phyloP scores from a whole-genome alignment of 2,113 vertebrate species.

The Nothocercus nigrocapillus region DNA sequence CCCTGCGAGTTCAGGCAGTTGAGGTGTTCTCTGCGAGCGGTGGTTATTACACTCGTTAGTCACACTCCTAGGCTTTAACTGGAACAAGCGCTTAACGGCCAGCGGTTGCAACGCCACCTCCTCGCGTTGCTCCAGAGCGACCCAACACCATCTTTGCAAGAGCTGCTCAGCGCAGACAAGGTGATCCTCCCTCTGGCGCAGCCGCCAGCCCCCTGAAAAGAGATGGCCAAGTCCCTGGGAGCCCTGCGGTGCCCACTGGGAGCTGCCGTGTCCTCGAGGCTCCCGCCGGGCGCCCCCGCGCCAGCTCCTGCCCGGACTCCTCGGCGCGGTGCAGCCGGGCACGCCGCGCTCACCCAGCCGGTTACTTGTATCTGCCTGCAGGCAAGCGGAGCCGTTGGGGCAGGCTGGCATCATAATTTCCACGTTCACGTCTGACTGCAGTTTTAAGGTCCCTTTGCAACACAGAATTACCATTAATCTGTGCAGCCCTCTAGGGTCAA shows the following conservation, averaged over 20 bases:
- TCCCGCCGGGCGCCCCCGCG: neutral
- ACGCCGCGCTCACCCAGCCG: neutral
- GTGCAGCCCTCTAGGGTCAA: neutral
- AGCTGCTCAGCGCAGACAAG: neutral
- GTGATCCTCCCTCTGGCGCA: neutral
- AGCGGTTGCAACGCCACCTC: neutral
- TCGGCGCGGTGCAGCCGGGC: neutral
- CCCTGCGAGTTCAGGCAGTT: constrained; percentile 9
- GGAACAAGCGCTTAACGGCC: neutral
- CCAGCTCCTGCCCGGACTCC: neutral
- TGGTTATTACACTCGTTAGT: constrained; percentile 36
- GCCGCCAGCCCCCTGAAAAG: neutral
- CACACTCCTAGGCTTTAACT: neutral
- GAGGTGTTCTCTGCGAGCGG: constrained; percentile 14
- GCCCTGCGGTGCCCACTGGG: neutral
- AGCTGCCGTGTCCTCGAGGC: neutral
- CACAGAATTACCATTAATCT: neutral
- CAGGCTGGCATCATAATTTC: neutral
- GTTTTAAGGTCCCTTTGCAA: neutral
- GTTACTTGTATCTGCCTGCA: neutral
- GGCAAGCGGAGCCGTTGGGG: neutral
- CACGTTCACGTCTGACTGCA: neutral
- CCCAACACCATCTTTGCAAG: rapidly evolving
- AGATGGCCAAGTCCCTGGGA: neutral
- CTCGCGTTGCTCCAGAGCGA: neutral